Percentiles rank a stretch among this genome's conserved stretches.
Conservation (phyloP, 2,113 vertebrate genomes). For the Leiothrix lutea region DNA sequence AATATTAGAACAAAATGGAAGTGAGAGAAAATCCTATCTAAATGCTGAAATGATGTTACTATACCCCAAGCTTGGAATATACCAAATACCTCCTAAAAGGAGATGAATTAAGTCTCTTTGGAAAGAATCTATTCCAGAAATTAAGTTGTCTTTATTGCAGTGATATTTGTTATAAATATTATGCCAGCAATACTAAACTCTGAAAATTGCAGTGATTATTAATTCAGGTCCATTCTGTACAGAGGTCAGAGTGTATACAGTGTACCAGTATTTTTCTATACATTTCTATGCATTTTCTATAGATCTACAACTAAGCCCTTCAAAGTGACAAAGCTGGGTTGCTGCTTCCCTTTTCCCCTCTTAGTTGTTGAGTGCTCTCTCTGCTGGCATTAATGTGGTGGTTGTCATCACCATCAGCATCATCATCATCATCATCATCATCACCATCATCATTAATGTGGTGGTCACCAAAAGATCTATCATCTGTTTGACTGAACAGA, state of each 20-base stretch:
- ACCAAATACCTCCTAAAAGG: neutral
- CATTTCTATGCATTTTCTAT: neutral
- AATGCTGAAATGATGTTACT: neutral
- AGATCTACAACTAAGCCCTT: neutral
- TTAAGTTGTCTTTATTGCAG: neutral
- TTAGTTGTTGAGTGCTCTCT: neutral
- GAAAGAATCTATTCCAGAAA: neutral
- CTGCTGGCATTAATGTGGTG: neutral
- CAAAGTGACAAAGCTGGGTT: neutral
- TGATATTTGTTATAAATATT: neutral
- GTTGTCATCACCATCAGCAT: no score
- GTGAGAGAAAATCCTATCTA: neutral
- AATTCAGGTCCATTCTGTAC: neutral
- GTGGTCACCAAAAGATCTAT: neutral
- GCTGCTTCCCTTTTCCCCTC: neutral
- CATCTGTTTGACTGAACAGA: neutral
- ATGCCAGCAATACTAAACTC: neutral
- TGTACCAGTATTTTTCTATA: neutral
- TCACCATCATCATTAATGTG: neutral
- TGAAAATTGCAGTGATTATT: neutral
- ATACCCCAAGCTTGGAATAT: neutral
- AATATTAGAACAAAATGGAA: neutral
- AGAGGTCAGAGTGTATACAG: neutral
- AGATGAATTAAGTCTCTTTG: neutral
- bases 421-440: no score